These are phyloP conservation scores for Eonycteris spelaea DNA, from an alignment of 2,113 vertebrate genomes.

Conservation along the genomic window DNA sequence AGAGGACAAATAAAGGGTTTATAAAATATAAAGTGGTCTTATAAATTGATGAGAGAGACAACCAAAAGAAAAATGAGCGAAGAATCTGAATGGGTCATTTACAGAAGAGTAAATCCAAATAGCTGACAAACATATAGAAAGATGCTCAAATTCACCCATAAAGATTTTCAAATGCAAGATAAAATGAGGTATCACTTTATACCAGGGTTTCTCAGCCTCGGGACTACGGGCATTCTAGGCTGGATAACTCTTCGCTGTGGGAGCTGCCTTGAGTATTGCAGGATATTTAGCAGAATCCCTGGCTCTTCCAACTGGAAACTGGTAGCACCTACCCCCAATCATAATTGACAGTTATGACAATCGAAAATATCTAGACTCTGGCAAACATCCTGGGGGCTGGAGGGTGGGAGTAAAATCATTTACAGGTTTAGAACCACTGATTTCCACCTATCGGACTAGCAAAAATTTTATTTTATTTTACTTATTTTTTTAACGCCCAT, in stretches of 20 bases:
- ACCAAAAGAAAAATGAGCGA: not conserved
- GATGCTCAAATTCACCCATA: not conserved
- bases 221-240: not conserved
- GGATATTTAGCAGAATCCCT: not conserved
- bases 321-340: not conserved
- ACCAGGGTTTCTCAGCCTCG: not conserved
- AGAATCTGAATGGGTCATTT: not conserved
- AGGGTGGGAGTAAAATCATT: not conserved
- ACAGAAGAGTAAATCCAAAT: not conserved
- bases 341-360: not conserved
- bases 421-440: not conserved
- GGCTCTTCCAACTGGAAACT: not conserved
- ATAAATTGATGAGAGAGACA: not conserved
- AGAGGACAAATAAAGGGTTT: constrained; percentile 18
- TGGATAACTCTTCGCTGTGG: not conserved
- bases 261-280: not conserved
- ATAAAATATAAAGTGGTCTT: not conserved
- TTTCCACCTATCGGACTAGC: not conserved
- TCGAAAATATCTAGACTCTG: not conserved
- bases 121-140: not conserved
- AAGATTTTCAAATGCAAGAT: not conserved
- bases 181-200: not conserved
- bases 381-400: not conserved
- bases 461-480: not conserved
- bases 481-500: too few relatives aligned